Base-by-base conservation (phyloP, 2,888 invertebrate species). In the Aphidoletes aphidimyza region DNA sequence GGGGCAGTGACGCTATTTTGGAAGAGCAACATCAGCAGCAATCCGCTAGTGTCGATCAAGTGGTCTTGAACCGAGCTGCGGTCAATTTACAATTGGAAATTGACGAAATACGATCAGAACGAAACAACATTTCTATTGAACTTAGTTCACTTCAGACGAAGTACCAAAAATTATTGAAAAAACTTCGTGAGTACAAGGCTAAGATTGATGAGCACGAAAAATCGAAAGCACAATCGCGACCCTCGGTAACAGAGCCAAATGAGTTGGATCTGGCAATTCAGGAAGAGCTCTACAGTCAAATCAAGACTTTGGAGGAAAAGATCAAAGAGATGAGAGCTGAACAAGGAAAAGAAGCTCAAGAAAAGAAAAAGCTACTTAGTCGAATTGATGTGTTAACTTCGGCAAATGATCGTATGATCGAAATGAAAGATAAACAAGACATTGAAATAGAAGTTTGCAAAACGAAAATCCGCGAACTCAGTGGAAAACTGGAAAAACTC, bases 391-490 rank as follows among this genome's bases (percentile, higher is more conserved):
- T 94, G 5, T 90, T 97, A 83, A 93, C 93, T 26, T 91, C 93
- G 42, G 94, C 95, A 0, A 95, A 95, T 88, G 96, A 96, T 84
- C 92, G 94, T 86, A 92, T 96, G 88, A 90, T 93, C 0, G 96
- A 96, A 88, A 93, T 94, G 89, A 96, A 96, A 89, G 95, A 96
- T 88, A 93, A 94, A 86, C 93, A 95, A 89, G 96, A 96, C 87
- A 92, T 92, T 88, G 95, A 95, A 88, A 90, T 96, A 30, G 92
- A 94, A 86, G 91, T 94, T 87, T 94, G 94, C 91, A 93, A 94
- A 88, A 92, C 92, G 85, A 93, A 94, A 88, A 94, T 94, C 87
- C 92, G 93, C 86, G 94, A 95, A 87, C 90, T 95, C 0, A 92
- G 92, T 86, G 91, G 93, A 84, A 94, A 95, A 89, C 88, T 96